Base-by-base conservation (phyloP, 2,797 vertebrate species). In the Taenioides sp. region DNA sequence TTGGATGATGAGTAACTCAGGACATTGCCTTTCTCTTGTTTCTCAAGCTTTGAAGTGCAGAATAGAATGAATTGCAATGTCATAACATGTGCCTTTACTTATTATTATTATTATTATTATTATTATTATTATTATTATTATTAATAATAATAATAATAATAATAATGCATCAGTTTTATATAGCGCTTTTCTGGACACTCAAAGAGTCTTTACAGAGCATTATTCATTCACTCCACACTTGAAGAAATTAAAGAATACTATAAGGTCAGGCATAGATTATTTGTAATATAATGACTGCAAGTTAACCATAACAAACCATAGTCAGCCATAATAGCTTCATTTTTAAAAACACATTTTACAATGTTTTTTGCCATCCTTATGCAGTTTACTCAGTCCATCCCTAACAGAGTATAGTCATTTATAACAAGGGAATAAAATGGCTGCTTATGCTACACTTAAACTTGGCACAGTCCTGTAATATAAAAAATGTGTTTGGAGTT, bases 401-500 rank as follows among this genome's bases (percentile, higher is more conserved):
- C 10, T 10, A 57, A 57, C 20, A 11, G 22, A 57, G 22, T 23
- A 12, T 11, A 57, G 62, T 65, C 16, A 49, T 3, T 40, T 22
- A 22, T 14, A 65, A 25, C 31, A 63, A n/a, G n/a, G 7, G 22
- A 65, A 47, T 47, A 49, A 49, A 65, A 65, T 18, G 11, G 63
- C 49, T 25, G 40, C 64, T 64, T 34, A 54, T 62, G 79, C 77
- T 77, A 75, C 47, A 62, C 69, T 52, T 63, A 52, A 81, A 72
- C 80, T 84, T 83, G 72, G 86, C 70, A 84, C 57, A 86, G 71
- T 80, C 57, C 70, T 69, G 70, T 79, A 88, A 89, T 80, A 65
- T 74, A 65, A 87, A 90, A 89, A 91, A 83, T 85, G 87, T 86
- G 80, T 66, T 63, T 67, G 40, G 5, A 16, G 28, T 11, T 49